Conservation (phyloP, 2,113 vertebrate genomes). For the Kobus ellipsiprymnus region DNA sequence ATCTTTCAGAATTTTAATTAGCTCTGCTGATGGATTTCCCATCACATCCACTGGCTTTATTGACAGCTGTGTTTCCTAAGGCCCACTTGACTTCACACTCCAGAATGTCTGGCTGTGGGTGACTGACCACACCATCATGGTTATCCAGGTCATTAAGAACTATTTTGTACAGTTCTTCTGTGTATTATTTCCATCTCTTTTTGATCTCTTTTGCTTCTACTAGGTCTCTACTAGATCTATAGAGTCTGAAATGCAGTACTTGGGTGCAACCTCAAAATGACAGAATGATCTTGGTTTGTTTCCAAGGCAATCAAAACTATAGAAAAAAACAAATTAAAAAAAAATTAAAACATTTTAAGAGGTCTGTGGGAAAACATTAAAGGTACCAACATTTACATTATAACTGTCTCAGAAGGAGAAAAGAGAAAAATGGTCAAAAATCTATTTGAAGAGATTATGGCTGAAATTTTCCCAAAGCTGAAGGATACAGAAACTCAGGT, state of each 20-base stretch:
- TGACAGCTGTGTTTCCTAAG: neutral
- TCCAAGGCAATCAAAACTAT: neutral
- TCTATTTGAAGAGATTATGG: neutral
- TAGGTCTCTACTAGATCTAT: neutral
- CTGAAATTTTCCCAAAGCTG: neutral
- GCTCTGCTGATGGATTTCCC: neutral
- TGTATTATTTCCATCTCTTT: neutral
- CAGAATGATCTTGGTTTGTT: neutral
- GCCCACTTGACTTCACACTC: neutral
- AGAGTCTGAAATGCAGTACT: neutral
- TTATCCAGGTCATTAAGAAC: neutral
- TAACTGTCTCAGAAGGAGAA: neutral
- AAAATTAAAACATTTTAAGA: neutral
- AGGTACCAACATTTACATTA: neutral
- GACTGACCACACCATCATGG: neutral
- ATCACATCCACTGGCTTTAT: neutral
- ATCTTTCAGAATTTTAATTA: neutral
- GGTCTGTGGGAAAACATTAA: neutral
- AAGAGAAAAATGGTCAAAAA: neutral
- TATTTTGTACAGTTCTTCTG: neutral
- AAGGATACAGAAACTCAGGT: neutral
- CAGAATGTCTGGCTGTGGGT: neutral
- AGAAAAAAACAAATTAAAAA: neutral
- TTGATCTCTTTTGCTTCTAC: neutral
- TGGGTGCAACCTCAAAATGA: neutral